Evolutionary conservation across 2,113 vertebrate species (phyloP).

Genomic region (Nycticryphes semicollaris): DNA sequence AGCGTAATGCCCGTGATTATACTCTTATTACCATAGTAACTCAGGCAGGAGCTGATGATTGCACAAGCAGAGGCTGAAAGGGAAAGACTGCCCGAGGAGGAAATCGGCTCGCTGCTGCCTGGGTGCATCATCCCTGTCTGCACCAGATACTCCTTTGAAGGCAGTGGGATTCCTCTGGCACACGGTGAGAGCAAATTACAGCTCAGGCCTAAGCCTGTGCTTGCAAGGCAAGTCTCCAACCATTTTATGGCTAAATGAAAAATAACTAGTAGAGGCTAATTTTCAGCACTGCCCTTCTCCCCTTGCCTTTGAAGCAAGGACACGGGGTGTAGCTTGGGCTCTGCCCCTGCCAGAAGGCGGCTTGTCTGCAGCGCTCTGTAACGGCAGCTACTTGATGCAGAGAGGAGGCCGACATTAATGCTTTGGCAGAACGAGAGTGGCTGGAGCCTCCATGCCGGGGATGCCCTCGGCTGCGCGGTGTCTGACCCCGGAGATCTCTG

Average conservation of each 20-base stretch:
- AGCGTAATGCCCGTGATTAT: not conserved
- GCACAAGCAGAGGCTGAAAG: constrained; percentile 21
- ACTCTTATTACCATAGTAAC: constrained; percentile 57
- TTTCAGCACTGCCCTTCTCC: not conserved
- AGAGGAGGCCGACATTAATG: not conserved
- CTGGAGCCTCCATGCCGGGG: fast-evolving
- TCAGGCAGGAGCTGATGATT: constrained; percentile 17
- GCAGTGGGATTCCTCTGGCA: not conserved
- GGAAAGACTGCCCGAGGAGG: constrained; percentile 2
- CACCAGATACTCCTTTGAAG: not conserved
- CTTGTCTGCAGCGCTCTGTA: not conserved
- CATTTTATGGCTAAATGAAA: not conserved
- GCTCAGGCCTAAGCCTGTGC: not conserved
- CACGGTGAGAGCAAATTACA: not conserved
- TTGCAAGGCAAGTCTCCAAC: not conserved
- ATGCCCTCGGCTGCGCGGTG: not conserved
- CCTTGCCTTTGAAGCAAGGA: not conserved
- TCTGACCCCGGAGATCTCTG: not conserved
- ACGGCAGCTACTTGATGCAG: not conserved
- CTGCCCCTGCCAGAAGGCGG: not conserved
- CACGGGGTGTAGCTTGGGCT: not conserved
- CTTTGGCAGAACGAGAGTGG: not conserved
- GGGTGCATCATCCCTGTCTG: not conserved
- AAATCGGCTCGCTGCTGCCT: not conserved
- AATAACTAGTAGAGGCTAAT: not conserved